Conservation (phyloP, 2,113 vertebrate genomes). For the Gopherus flavomarginatus region DNA sequence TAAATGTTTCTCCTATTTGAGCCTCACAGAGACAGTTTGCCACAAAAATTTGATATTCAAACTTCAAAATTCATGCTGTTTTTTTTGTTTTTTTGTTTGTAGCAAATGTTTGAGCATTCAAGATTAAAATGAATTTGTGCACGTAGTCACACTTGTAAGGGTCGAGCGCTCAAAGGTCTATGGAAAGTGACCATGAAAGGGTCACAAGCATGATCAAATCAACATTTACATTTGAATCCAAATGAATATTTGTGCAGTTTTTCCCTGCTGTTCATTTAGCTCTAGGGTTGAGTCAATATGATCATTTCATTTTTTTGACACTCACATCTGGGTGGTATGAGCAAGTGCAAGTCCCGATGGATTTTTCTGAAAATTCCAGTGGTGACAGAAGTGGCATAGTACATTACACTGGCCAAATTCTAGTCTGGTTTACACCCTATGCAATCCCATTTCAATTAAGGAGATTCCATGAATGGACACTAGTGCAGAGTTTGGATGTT, state of each 20-base stretch:
- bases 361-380: neutral
- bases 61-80: neutral
- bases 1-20: neutral
- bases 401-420: neutral
- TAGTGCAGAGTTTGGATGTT: neutral
- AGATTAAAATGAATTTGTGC: neutral
- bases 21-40: neutral
- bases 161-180: neutral
- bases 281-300: neutral
- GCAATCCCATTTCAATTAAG: neutral
- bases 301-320: neutral
- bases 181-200: neutral
- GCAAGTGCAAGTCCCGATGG: neutral
- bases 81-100: neutral
- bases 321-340: neutral
- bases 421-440: neutral
- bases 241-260: neutral
- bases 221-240: neutral
- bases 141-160: neutral
- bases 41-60: neutral
- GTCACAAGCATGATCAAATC: neutral
- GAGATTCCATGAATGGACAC: neutral
- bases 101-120: neutral
- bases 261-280: neutral
- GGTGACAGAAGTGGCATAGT: neutral